phyloP scores from a whole-genome alignment of 2,113 vertebrate genomes.

The Antigone vipio region DNA sequence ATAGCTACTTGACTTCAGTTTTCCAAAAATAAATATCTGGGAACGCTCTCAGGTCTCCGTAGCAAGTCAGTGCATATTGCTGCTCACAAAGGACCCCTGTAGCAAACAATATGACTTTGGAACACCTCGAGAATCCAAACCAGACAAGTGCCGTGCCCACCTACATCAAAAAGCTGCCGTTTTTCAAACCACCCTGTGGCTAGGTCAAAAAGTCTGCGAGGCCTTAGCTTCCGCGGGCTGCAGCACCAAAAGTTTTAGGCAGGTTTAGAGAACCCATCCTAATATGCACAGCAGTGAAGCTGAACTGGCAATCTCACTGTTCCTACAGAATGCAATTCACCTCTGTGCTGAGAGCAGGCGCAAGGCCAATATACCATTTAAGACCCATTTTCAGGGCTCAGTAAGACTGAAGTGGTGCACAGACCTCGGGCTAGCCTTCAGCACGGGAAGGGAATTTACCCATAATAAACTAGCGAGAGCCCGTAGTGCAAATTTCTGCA shows the following conservation, averaged over 20 bases:
- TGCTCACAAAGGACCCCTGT: constrained; percentile 4
- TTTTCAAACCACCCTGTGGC: background rate
- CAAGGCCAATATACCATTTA: background rate
- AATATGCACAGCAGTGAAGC: background rate
- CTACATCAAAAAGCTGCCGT: background rate
- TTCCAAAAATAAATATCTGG: background rate
- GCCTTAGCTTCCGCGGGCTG: background rate
- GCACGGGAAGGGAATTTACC: background rate
- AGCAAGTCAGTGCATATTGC: background rate
- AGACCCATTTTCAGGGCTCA: constrained; percentile 10
- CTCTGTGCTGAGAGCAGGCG: background rate
- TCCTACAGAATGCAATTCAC: background rate
- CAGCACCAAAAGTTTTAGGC: background rate
- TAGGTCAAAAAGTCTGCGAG: background rate
- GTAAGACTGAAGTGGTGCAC: background rate
- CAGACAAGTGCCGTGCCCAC: constrained; percentile 13
- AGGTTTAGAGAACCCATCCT: background rate
- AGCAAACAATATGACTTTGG: background rate
- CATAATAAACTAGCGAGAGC: background rate
- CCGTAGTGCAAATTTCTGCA: background rate
- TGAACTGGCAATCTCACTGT: background rate
- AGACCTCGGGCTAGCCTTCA: background rate
- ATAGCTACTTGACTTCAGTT: background rate
- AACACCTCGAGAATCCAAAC: constrained; percentile 47
- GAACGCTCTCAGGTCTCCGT: background rate